phyloP scores from a whole-genome alignment of 1,140 invertebrate species.

The Metopolophium dirhodum region DNA sequence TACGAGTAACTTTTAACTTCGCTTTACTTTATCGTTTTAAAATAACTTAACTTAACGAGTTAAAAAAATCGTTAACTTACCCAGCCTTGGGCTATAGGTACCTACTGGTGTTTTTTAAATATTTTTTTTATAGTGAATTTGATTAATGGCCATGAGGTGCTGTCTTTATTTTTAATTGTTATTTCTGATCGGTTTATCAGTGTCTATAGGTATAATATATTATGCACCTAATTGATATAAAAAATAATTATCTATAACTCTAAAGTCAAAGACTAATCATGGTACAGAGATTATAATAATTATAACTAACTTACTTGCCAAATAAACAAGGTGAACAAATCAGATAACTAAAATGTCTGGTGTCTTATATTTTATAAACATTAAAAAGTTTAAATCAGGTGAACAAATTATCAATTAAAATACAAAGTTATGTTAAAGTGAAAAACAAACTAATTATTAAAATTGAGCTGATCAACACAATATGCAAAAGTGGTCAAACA shows the following conservation, averaged over 20 bases:
- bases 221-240: not conserved
- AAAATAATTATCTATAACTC: not conserved
- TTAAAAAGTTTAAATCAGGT: not conserved
- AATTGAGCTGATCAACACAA: no score
- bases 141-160: no score
- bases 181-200: not conserved
- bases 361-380: not conserved
- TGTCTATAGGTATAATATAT: not conserved
- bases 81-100: no score
- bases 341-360: not conserved
- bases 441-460: not conserved
- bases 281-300: not conserved
- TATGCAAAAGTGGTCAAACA: not conserved
- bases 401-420: not conserved
- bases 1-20: no score
- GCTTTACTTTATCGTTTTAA: no score
- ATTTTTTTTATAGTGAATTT: no score
- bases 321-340: not conserved
- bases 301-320: not conserved
- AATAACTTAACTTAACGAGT: no score
- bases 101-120: not conserved
- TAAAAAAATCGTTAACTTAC: no score
- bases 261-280: constrained; percentile 4
- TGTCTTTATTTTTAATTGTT: not conserved
- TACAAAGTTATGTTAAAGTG: not conserved